Evolutionary conservation across 2,113 vertebrate species (phyloP), one percentile per base, ranked within the genome.

Genomic region (Sinocyclocheilus anophthalmus): DNA sequence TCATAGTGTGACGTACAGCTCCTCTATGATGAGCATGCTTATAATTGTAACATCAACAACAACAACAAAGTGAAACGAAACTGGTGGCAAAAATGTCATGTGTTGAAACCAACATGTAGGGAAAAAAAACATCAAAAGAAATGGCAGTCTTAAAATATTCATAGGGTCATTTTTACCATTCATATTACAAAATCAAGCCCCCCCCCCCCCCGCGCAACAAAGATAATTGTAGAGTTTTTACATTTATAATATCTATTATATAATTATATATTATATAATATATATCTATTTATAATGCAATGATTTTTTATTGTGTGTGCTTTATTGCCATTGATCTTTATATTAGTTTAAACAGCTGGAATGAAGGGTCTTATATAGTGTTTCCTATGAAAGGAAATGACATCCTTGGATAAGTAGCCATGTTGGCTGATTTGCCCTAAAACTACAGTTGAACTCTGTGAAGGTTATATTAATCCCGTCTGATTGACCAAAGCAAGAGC

Each of bases 361-460:
- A 65, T 4, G 8, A 50, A 50, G 42, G 39, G 45, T 22, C 18
- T 5, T 4, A 22, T 82, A 33, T 24, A 76, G 48, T 48, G 45
- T 72, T 48, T 79, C 55, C 42, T 26, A 13, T 53, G 70, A 42
- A 78, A 59, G 42, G 76, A 73, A 88, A 85, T 79, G 22, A 81
- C 57, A 85, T 45, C 26, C 48, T 69, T 69, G 75, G 57, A 79
- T 67, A 81, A 83, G 73, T 50, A 50, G 48, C 33, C 16, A 16
- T 61, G 65, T 76, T 67, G 76, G 33, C 67, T 16, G 57, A 18
- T 87, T 85, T 67, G 79, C 73, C 83, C 76, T 89, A 79, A 87
- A 87, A 83, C 86, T 53, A 78, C 84, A 63, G 45, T 79, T 87
- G 79, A 87, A 87, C 86, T 89, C 83, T 87, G 53, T 79, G 79